Base-by-base conservation (phyloP, 53 echinoderm and acorn worm genomes). In the Temnopleurus reevesii region DNA sequence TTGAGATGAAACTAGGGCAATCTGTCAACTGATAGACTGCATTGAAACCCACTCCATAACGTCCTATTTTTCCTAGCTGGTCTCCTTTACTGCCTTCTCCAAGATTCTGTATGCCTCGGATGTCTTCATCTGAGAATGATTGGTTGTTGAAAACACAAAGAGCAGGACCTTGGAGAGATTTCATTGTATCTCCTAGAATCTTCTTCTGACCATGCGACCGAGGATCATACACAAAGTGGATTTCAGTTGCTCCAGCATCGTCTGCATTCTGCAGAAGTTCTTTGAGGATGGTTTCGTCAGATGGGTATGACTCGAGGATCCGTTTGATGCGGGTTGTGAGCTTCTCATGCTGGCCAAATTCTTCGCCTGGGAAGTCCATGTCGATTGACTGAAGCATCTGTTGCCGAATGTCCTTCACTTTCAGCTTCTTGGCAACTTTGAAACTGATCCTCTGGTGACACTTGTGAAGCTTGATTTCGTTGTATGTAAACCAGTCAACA, bases 201-300 rank as follows among this genome's bases (percentile, higher is more conserved):
- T 49, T 55, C 25, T 90, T 26, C 7, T 30, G 41, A 17, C 12
- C 10, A 58, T 92, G 89, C 33, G 27, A 76, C n/a, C 93, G 90
- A n/a, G 86, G 84, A 84, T 98, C 98, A 46, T 95, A 90, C 25
- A 98, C 92, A 77, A 98, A 91, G 84, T 98, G 95, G 43, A 98
- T 89, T 51, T 94, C 92, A 30, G 93, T 89, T 5, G 98, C 93
- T 9, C 90, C 85, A 18, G 97, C 95, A 92, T 97, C 97, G 64
- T 97, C 97, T 21, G 97, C 94, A 92, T 98, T 98, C 60, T 98
- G 98, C 38, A 98, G 90, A 59, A 98, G 83, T 91, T 98, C 98
- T 86, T 98, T 98, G 25, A 98, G 87, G 10, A 98, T 92, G 12
- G 91, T 90, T 34, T 89, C 66, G 55, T 91, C 92, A 45, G 92